phyloP scores from a whole-genome alignment of 2,888 invertebrate species.

The Venustoraphidia nigricollis region DNA sequence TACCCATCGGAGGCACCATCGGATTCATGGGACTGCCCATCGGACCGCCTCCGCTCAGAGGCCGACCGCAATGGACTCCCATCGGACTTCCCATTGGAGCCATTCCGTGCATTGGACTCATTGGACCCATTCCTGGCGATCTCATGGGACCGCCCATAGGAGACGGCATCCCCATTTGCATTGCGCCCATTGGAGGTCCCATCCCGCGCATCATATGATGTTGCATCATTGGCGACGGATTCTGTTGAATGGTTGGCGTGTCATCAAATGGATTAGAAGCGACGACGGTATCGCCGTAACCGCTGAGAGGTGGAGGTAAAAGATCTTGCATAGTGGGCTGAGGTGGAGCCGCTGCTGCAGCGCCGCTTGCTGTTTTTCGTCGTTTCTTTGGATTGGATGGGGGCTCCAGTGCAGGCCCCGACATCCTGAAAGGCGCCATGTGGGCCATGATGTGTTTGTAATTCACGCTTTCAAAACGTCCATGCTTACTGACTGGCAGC shows the following conservation, averaged over 20 bases:
- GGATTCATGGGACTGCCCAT: constrained; percentile 59
- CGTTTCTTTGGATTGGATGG: constrained; percentile 72
- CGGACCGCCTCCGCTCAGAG: constrained; percentile 35
- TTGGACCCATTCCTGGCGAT: constrained; percentile 14
- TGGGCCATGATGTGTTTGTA: constrained; percentile 7
- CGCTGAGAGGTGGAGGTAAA: constrained; percentile 69
- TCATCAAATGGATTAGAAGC: constrained; percentile 94
- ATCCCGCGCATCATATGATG: constrained; percentile 24
- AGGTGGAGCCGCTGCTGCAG: constrained; percentile 44
- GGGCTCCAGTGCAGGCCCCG: constrained; percentile 12
- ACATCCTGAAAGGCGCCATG: constrained; percentile 10
- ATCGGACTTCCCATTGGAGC: constrained; percentile 59
- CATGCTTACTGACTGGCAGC: no score
- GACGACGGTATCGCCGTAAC: constrained; percentile 85
- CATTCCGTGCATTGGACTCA: constrained; percentile 26
- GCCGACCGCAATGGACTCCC: constrained; percentile 30
- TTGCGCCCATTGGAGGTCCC: constrained; percentile 16
- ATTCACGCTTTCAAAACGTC: neutral
- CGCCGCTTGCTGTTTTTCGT: constrained; percentile 60
- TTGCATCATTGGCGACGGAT: constrained; percentile 18
- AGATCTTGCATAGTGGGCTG: constrained; percentile 64
- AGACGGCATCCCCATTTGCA: constrained; percentile 31
- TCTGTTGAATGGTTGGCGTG: constrained; percentile 41
- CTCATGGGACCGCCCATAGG: constrained; percentile 26
- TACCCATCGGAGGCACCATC: constrained; percentile 41